Conservation (phyloP, 2,888 invertebrate species). For the Parascotia fuliginaria region DNA sequence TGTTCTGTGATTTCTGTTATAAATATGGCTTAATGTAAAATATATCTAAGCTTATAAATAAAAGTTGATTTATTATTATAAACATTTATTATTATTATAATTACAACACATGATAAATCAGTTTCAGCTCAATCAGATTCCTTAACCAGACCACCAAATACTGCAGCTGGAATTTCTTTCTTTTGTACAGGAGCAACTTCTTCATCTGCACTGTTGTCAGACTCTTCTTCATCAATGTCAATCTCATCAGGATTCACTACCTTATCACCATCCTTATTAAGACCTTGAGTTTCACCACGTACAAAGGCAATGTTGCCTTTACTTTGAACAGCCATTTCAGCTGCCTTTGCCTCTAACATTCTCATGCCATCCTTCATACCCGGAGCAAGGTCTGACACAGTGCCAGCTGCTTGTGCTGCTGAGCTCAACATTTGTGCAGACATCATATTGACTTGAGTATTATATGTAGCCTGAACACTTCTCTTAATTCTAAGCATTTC, state of each 20-base stretch:
- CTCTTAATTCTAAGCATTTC: slow-evolving; percentile 99
- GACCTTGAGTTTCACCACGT: slow-evolving; percentile 93
- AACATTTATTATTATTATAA: slow-evolving; percentile 25
- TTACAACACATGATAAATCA: slow-evolving; percentile 5
- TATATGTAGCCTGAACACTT: slow-evolving; percentile 98
- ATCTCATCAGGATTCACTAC: slow-evolving; percentile 96
- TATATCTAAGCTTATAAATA: slow-evolving; percentile 64
- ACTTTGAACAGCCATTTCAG: slow-evolving; percentile 87
- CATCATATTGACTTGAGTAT: slow-evolving; percentile 99
- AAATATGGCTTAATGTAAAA: slow-evolving; percentile 68
- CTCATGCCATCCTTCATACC: slow-evolving; percentile 95
- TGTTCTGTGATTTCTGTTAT: slow-evolving; percentile 76
- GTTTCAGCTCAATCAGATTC: slow-evolving; percentile 48
- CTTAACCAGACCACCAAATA: slow-evolving; percentile 92
- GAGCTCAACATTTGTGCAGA: slow-evolving; percentile 98
- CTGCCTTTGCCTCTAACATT: slow-evolving; percentile 93
- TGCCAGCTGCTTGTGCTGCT: slow-evolving; percentile 87
- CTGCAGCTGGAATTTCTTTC: slow-evolving; percentile 94
- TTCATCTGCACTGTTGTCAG: slow-evolving; percentile 87
- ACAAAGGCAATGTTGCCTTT: slow-evolving; percentile 93
- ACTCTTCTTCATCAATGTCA: slow-evolving; percentile 92
- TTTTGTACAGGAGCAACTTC: slow-evolving; percentile 91
- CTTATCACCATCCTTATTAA: slow-evolving; percentile 87
- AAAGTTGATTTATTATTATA: slow-evolving; percentile 62
- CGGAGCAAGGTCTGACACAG: slow-evolving; percentile 90